phyloP scores from a whole-genome alignment of 1,140 invertebrate species.

The Schlechtendalia chinensis region DNA sequence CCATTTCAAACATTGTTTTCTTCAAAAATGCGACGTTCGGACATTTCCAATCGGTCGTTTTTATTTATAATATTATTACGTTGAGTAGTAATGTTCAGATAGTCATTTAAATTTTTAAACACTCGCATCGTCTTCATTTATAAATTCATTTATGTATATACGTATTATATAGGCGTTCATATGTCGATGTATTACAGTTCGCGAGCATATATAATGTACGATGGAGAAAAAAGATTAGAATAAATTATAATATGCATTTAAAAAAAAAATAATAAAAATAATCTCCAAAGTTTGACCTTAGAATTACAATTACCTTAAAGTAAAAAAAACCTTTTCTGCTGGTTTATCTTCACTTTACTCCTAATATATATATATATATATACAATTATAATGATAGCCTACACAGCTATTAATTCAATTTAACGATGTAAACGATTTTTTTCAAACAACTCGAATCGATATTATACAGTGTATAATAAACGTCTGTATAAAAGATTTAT shows the following conservation, averaged over 20 bases:
- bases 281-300: background rate
- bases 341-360: background rate
- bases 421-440: background rate
- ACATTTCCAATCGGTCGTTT: background rate
- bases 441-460: background rate
- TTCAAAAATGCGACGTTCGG: too few relatives aligned
- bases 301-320: background rate
- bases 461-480: background rate
- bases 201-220: background rate
- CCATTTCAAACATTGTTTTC: background rate
- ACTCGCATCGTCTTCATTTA: background rate
- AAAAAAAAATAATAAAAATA: background rate
- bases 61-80: background rate
- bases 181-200: too few relatives aligned
- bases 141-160: background rate
- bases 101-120: conserved; percentile 14
- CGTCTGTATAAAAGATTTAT: background rate
- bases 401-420: background rate
- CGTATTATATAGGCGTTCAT: too few relatives aligned
- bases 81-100: background rate
- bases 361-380: background rate
- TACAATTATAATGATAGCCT: background rate
- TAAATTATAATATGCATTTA: background rate
- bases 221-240: background rate
- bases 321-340: background rate